Conservation (phyloP, 2,113 vertebrate genomes). For the Podarcis muralis region DNA sequence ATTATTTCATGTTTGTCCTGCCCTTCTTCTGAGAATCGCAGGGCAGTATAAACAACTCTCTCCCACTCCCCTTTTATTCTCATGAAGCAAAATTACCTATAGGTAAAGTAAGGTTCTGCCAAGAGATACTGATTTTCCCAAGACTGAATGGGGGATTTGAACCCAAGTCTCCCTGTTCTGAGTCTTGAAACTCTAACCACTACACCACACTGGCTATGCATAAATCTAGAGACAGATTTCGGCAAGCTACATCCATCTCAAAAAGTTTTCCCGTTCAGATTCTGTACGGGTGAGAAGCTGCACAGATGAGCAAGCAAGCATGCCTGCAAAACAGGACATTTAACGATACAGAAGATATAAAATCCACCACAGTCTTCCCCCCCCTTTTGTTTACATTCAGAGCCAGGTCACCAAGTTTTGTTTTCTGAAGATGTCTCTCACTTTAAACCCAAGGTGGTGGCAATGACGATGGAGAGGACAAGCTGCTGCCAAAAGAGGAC, state of each 20-base stretch:
- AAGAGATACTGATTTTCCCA: background rate
- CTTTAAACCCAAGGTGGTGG: slow-evolving; percentile 52
- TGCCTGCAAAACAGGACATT: background rate
- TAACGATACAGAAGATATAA: background rate
- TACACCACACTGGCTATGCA: too few relatives aligned
- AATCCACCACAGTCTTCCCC: background rate
- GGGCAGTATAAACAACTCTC: background rate
- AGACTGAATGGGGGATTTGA: background rate
- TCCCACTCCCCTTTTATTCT: background rate
- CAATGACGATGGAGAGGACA: slow-evolving; percentile 48
- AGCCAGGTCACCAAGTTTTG: background rate
- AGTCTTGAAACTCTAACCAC: background rate
- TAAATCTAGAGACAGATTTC: background rate
- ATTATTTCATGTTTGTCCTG: background rate
- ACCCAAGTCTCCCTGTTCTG: background rate
- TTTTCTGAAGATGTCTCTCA: slow-evolving; percentile 25
- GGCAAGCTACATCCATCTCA: background rate
- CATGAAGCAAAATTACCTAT: background rate
- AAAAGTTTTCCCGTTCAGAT: background rate
- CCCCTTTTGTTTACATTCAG: background rate
- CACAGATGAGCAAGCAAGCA: background rate
- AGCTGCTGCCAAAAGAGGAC: slow-evolving; percentile 50
- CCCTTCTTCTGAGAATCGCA: background rate
- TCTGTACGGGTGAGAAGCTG: too few relatives aligned
- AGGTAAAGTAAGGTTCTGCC: background rate